These are phyloP conservation scores for Beroe forskalii DNA, from an alignment of 37 sponge, comb jelly and placozoan species.

Conservation along the genomic window DNA sequence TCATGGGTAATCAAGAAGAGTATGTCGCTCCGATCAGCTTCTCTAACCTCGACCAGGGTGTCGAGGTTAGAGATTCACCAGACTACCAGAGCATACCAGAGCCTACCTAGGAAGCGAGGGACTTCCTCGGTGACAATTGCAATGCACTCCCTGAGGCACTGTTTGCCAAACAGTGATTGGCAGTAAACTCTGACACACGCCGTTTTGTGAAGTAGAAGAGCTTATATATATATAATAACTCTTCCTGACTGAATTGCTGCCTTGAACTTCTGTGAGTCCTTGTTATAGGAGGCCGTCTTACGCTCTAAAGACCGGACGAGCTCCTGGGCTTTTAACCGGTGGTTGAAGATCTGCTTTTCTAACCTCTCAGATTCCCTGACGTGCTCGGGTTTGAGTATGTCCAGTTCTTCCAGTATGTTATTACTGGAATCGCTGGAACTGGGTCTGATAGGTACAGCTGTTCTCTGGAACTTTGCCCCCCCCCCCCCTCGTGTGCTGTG, in stretches of 20 bases:
- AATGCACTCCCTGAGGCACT: neutral
- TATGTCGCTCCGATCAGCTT: too few species aligned
- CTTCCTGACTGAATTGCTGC: too few species aligned
- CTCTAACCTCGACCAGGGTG: too few species aligned
- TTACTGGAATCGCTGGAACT: neutral
- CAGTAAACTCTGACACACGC: neutral
- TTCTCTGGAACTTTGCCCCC: neutral
- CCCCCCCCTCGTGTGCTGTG: neutral
- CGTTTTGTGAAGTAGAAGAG: neutral
- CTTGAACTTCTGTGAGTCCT: neutral
- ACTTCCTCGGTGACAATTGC: neutral
- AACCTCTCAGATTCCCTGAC: neutral
- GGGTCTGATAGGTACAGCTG: neutral
- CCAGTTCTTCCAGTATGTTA: neutral
- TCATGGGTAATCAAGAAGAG: too few species aligned
- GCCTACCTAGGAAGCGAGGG: neutral
- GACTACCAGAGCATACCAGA: too few species aligned
- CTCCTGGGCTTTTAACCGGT: neutral
- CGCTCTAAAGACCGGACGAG: neutral
- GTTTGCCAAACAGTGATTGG: neutral
- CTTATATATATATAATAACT: too few species aligned
- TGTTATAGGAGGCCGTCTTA: neutral
- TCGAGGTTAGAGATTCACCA: neutral
- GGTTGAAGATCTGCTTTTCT: neutral
- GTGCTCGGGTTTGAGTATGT: neutral